Conservation (phyloP, 2,888 invertebrate species). For the Agonopterix heracliana region DNA sequence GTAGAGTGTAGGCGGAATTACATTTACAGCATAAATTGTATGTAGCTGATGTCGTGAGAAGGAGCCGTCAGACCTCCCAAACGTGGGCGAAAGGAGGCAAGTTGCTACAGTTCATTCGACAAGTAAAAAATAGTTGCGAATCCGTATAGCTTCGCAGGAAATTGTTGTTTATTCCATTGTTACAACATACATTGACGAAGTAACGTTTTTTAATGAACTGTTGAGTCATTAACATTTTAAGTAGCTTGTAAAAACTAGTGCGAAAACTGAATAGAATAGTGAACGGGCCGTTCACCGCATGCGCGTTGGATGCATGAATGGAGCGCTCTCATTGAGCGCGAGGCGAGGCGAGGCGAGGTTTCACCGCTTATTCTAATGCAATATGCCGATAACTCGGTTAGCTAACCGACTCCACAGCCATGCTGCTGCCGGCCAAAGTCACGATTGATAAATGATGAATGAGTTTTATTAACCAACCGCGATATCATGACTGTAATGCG, state of each 20-base stretch:
- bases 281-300: slow-evolving; percentile 7
- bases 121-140: slow-evolving; percentile 2
- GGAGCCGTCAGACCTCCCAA: slow-evolving; percentile 24
- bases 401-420: slow-evolving; percentile 21
- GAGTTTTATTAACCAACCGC: slow-evolving; percentile 44
- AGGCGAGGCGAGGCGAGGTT: slow-evolving; percentile 13
- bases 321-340: slow-evolving; percentile 6
- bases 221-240: neutral
- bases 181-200: no score
- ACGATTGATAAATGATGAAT: slow-evolving; percentile 48
- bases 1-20: slow-evolving; percentile 47
- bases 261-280: slow-evolving; percentile 12
- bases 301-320: slow-evolving; percentile 10
- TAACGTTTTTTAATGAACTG: neutral
- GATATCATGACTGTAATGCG: slow-evolving; percentile 32
- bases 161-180: neutral
- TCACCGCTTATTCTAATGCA: slow-evolving; percentile 38
- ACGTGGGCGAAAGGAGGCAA: slow-evolving; percentile 6
- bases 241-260: slow-evolving; percentile 1
- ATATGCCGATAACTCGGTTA: slow-evolving; percentile 39
- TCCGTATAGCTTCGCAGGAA: neutral
- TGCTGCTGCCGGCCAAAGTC: slow-evolving; percentile 12
- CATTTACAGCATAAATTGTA: slow-evolving; percentile 53
- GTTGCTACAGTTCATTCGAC: slow-evolving; percentile 5
- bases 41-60: slow-evolving; percentile 49